Evolutionary conservation across 2,113 vertebrate genomes (phyloP).

Genomic region (Hemiscyllium ocellatum): DNA sequence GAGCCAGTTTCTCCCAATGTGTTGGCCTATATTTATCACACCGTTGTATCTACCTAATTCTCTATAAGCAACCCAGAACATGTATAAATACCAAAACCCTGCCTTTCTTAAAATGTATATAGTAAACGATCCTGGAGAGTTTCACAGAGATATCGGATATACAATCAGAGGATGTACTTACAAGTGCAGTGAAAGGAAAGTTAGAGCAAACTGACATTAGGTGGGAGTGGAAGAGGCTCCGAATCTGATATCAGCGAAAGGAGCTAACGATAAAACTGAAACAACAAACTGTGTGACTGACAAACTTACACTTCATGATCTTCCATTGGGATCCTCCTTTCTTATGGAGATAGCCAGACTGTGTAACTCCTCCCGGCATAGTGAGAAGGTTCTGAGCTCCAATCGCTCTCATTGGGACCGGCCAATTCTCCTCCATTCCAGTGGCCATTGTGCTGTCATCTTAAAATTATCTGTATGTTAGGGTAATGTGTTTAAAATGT

Average conservation of each 20-base stretch:
- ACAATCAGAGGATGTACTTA: not conserved
- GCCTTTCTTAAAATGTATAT: not conserved
- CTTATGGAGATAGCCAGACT: slow-evolving; percentile 87
- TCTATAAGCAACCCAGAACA: not conserved
- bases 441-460: slow-evolving; percentile 77
- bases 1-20: not conserved
- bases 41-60: not conserved
- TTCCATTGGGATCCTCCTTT: slow-evolving; percentile 95
- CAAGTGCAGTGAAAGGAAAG: no score
- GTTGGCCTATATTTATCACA: not conserved
- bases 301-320: slow-evolving; percentile 82
- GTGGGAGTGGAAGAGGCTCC: not conserved
- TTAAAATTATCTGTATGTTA: no score
- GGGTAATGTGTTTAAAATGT: no score
- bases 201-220: not conserved
- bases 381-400: slow-evolving; percentile 95
- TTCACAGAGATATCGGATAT: not conserved
- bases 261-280: not conserved
- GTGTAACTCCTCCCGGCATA: slow-evolving; percentile 87
- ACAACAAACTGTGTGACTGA: not conserved
- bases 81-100: not conserved
- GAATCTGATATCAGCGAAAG: not conserved
- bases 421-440: slow-evolving; percentile 65
- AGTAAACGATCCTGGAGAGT: not conserved
- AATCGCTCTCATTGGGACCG: slow-evolving; percentile 89